phyloP scores from a whole-genome alignment of 2,797 vertebrate species.

The Erithacus rubecula region DNA sequence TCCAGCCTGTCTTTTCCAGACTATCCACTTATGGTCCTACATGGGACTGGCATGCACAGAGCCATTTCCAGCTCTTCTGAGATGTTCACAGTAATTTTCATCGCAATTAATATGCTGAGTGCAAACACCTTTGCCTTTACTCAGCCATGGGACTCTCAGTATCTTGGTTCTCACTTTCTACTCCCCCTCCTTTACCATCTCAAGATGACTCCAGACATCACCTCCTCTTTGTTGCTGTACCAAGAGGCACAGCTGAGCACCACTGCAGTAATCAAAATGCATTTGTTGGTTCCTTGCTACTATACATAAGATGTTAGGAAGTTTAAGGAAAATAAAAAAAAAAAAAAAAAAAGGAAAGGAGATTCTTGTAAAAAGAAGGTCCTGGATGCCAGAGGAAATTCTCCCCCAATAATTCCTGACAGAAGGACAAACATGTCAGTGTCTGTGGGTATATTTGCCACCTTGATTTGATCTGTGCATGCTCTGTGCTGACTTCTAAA shows the following conservation, averaged over 20 bases:
- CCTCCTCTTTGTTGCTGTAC: neutral
- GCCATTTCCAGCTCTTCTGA: neutral
- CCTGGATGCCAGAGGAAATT: neutral
- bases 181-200: neutral
- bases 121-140: neutral
- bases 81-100: neutral
- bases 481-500: neutral
- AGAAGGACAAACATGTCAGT: neutral
- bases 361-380: neutral
- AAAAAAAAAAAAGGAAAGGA: neutral
- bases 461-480: neutral
- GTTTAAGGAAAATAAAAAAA: neutral
- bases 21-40: neutral
- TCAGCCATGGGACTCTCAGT: neutral
- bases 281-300: slow-evolving; percentile 10
- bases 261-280: slow-evolving; percentile 8
- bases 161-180: neutral
- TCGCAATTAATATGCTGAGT: neutral
- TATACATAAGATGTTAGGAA: slow-evolving; percentile 11
- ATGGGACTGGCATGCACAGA: neutral
- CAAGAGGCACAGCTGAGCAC: neutral
- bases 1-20: neutral
- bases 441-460: neutral
- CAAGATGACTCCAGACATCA: neutral
- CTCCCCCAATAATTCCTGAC: neutral